Evolutionary conservation across 2,113 vertebrate species (phyloP).

Genomic region (Thryonomys swinderianus): DNA sequence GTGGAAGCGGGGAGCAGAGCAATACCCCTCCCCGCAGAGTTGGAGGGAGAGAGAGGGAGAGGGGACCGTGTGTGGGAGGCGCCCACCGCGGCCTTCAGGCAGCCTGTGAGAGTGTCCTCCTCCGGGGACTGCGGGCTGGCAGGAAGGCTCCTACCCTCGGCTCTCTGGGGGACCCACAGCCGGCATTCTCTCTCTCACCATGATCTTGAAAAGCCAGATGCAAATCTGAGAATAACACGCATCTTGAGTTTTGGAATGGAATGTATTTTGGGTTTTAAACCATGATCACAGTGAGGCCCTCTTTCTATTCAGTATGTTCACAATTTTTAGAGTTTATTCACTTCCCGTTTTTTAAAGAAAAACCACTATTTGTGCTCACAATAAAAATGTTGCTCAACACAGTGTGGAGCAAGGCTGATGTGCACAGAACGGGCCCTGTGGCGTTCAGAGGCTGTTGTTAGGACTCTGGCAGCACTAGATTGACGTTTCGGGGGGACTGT

Average conservation of each 20-base stretch:
- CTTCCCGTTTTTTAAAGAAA: slow-evolving; percentile 52
- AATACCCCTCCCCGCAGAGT: background rate
- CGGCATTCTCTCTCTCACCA: background rate
- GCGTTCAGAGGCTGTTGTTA: slow-evolving; percentile 27
- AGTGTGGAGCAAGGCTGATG: background rate
- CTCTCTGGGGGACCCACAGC: background rate
- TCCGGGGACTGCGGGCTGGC: background rate
- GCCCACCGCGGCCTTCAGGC: background rate
- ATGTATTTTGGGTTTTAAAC: background rate
- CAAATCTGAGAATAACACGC: slow-evolving; percentile 17
- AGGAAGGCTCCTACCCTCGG: background rate
- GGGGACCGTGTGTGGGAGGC: background rate
- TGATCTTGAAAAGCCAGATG: slow-evolving; percentile 5
- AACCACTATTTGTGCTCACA: background rate
- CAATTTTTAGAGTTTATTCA: background rate
- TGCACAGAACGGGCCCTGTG: background rate
- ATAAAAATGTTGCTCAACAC: background rate
- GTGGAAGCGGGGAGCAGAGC: background rate
- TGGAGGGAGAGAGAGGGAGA: background rate
- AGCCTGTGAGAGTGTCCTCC: background rate
- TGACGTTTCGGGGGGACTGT: background rate
- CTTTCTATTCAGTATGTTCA: background rate
- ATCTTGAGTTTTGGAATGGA: slow-evolving; percentile 7
- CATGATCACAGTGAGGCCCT: slow-evolving; percentile 16
- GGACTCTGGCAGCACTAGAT: slow-evolving; percentile 12